A percentile compares a stretch with the other conserved stretches of the same genome.
Evolutionary conservation across 2,888 invertebrate genomes (phyloP).

Genomic region (Eristalis arbustorum): DNA sequence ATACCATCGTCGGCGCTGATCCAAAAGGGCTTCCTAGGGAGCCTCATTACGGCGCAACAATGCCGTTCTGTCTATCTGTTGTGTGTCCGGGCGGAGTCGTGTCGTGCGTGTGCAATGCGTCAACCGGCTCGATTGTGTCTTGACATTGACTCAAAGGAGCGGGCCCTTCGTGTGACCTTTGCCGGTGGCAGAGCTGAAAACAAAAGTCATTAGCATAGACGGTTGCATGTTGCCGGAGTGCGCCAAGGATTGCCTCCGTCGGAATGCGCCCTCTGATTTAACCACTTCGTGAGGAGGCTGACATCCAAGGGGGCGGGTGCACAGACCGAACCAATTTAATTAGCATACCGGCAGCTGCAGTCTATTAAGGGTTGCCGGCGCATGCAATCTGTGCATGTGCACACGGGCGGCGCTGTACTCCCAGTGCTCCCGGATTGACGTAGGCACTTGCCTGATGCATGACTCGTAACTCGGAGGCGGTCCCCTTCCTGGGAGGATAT

Average conservation of each 20-base stretch:
- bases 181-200: neutral
- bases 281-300: neutral
- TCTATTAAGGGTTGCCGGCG: neutral
- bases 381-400: neutral
- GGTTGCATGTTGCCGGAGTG: neutral
- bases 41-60: too few relatives aligned
- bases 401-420: neutral
- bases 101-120: neutral
- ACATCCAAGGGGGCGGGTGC: neutral
- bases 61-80: neutral
- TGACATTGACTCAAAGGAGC: neutral
- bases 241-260: neutral
- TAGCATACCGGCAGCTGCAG: neutral
- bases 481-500: neutral
- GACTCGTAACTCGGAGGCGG: neutral
- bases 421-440: neutral
- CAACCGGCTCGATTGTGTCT: neutral
- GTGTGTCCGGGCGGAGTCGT: neutral
- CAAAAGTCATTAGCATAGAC: neutral
- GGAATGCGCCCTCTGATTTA: too few relatives aligned
- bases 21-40: too few relatives aligned
- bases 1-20: neutral
- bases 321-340: neutral
- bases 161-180: neutral
- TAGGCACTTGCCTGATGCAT: neutral